phyloP scores from a whole-genome alignment of 2,888 invertebrate species.

The Euzophera pinguis region DNA sequence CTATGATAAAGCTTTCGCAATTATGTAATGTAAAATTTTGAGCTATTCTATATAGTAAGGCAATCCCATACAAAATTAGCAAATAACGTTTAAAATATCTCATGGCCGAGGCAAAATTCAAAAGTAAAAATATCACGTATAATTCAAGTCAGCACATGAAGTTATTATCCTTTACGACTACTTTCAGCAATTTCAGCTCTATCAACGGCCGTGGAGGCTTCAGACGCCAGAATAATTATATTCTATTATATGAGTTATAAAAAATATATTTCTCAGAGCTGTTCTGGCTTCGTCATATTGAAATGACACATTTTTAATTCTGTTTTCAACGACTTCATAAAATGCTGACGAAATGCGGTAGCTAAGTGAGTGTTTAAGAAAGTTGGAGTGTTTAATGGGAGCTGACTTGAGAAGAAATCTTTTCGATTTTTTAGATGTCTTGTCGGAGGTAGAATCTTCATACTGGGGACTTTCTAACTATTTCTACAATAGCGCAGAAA shows the following conservation, averaged over 20 bases:
- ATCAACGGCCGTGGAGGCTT: background rate
- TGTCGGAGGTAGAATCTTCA: no score
- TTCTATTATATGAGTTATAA: conserved; percentile 6
- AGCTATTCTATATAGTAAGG: no score
- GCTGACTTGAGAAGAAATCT: no score
- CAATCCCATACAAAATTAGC: no score
- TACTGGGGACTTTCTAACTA: no score
- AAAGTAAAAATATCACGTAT: background rate
- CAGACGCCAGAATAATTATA: background rate
- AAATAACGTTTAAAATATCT: no score
- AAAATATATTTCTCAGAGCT: background rate
- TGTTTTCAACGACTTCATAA: conserved; percentile 5
- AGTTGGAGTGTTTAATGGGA: background rate
- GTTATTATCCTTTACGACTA: background rate
- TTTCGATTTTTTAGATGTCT: no score
- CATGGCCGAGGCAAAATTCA: no score
- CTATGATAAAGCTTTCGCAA: no score
- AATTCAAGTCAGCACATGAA: background rate
- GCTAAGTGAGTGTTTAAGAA: background rate
- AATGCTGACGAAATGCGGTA: background rate
- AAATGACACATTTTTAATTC: conserved; percentile 11
- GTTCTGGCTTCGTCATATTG: conserved; percentile 1
- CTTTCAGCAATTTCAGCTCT: conserved; percentile 3
- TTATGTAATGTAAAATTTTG: no score
- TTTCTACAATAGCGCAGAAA: no score